Evolutionary conservation across 2,888 invertebrate species (phyloP), one percentile per base, ranked within the genome.

Genomic region (Trisateles emortualis): DNA sequence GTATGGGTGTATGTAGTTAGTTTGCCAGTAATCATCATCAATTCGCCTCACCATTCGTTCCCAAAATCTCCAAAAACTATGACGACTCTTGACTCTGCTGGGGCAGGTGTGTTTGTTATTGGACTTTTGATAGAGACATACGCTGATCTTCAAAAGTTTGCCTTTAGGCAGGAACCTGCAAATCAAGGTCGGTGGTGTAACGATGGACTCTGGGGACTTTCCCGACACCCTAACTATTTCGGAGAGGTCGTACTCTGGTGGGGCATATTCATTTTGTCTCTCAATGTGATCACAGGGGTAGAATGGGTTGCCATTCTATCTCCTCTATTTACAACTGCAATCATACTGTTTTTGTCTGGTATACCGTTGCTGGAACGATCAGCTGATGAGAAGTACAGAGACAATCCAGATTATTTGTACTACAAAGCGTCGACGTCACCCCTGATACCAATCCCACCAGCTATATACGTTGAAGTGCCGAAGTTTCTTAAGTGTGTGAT

Each of bases 171-270:
- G 78, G 97, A 98, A 84, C 96, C 97, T 0, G 94, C 94, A 0
- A 98, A 98, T 83, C 96, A 97, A 84, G 98, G 98, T 24, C 97
- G 96, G 86, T 98, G 98, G 96, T 98, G 98, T 84, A 97, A 98
- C 80, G 97, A 97, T 76, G 98, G 97, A 2, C 87, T 97, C 8
- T 98, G 98, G 98, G 94, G 96, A 32, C 86, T 97, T 36, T 98
- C 98, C 0, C 94, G 98, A 57, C 98, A 98, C 88, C 98, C 98
- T 0, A 98, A 98, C 84, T 98, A 98, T 83, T 98, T 98, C 81
- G 98, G 98, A 0, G 98, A 98, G 90, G 97, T 98, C 9, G 94
- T 97, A 0, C 94, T 98, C 11, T 98, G 98, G 98, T 97, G 98
- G 96, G 98, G 98, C 2, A 96, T 98, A 72, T 98, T 98, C 81